phyloP scores from a whole-genome alignment of 2,888 invertebrate genomes.

The Chromoteleia sp. region DNA sequence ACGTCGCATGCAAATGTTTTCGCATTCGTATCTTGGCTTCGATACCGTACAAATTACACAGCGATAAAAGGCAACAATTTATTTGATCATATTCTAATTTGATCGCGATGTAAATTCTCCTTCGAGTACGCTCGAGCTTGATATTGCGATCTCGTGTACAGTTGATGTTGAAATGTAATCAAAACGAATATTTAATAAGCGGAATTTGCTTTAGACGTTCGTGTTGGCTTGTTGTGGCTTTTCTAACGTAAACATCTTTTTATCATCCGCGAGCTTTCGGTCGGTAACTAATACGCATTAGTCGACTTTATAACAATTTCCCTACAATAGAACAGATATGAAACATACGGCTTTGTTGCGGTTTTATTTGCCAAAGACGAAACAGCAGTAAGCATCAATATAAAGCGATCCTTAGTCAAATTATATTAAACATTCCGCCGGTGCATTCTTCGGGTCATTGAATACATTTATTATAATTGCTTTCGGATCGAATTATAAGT shows the following conservation, averaged over 20 bases:
- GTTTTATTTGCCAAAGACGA: slow-evolving; percentile 49
- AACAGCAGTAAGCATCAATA: slow-evolving; percentile 42
- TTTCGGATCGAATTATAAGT: slow-evolving; percentile 14
- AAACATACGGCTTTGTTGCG: slow-evolving; percentile 59
- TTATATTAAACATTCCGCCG: slow-evolving; percentile 59
- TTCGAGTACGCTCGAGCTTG: slow-evolving; percentile 3
- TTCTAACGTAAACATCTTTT: slow-evolving; percentile 52
- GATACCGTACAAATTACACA: slow-evolving; percentile 23
- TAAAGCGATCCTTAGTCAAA: slow-evolving; percentile 50
- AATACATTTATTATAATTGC: slow-evolving; percentile 47
- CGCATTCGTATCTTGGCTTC: slow-evolving; percentile 21
- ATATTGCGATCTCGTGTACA: slow-evolving; percentile 32
- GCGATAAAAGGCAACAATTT: slow-evolving; percentile 31
- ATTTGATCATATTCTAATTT: slow-evolving; percentile 43
- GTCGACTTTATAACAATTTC: slow-evolving; percentile 46
- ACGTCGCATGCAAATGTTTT: slow-evolving; percentile 37
- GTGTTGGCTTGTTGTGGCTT: slow-evolving; percentile 8
- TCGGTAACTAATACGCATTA: slow-evolving; percentile 55
- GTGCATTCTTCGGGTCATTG: slow-evolving; percentile 44
- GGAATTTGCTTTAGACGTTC: neutral
- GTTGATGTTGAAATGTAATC: slow-evolving; percentile 37
- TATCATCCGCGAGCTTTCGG: slow-evolving; percentile 24
- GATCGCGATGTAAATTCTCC: slow-evolving; percentile 13
- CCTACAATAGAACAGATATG: slow-evolving; percentile 36
- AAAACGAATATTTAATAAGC: slow-evolving; percentile 51